Percentiles rank a stretch among this genome's conserved stretches.
Evolutionary conservation across 2,888 invertebrate genomes (phyloP).

Genomic region (Mesoligia furuncula): DNA sequence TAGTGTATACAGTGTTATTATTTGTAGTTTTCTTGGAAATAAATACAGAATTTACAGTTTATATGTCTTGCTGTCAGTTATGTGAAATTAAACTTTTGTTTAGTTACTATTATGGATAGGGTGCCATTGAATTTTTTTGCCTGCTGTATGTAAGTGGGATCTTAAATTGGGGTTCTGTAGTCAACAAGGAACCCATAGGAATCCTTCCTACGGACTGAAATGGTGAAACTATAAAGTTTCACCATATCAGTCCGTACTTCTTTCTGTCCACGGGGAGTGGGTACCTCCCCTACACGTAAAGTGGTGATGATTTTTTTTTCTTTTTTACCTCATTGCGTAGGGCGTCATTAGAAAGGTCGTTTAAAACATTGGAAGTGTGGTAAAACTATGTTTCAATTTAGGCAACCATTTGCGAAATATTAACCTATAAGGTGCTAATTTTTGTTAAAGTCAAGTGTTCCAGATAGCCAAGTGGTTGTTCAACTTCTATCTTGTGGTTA

Average conservation of each 20-base stretch:
- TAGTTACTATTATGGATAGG: neutral
- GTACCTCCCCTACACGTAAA: neutral
- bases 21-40: slow-evolving; percentile 1
- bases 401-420: neutral
- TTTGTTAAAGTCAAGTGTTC: neutral
- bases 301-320: neutral
- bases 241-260: neutral
- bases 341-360: neutral
- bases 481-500: no score
- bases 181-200: neutral
- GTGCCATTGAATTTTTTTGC: neutral
- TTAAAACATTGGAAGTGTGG: neutral
- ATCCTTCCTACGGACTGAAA: no score
- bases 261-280: neutral
- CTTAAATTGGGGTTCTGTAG: neutral
- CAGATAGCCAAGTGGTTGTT: no score
- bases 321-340: no score
- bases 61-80: neutral
- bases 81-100: slow-evolving; percentile 10
- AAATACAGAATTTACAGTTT: slow-evolving; percentile 2
- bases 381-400: neutral
- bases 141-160: no score
- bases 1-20: slow-evolving; percentile 18
- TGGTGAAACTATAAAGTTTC: no score
- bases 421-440: neutral